Evolutionary conservation across 2,797 vertebrate species (phyloP).

Genomic region (Mus caroli): DNA sequence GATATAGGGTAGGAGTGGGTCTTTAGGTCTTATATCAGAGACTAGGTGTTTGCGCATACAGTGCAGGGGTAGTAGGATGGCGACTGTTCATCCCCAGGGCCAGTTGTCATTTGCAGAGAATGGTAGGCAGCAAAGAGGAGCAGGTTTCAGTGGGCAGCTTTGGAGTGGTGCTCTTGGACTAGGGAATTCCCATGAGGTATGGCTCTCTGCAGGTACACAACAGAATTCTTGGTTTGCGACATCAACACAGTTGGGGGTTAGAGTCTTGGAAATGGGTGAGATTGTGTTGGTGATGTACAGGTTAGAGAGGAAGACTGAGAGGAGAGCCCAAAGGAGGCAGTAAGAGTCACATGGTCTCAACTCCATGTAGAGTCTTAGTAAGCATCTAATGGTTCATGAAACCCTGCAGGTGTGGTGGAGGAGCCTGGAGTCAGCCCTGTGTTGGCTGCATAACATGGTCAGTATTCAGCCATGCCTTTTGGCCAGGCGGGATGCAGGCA

Average conservation of each 20-base stretch:
- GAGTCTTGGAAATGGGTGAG: not conserved
- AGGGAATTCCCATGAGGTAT: not conserved
- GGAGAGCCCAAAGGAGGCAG: not conserved
- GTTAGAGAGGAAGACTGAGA: not conserved
- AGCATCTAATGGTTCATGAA: not conserved
- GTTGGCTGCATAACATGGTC: not conserved
- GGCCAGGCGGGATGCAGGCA: not conserved
- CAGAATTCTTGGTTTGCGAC: not conserved
- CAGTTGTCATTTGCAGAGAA: not conserved
- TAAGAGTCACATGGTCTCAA: not conserved
- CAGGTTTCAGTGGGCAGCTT: not conserved
- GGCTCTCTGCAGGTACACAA: not conserved
- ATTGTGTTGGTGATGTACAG: conserved; percentile 10
- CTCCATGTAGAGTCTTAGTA: not conserved
- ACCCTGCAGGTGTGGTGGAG: not conserved
- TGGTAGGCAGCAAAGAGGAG: not conserved
- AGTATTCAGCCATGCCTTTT: not conserved
- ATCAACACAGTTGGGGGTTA: not conserved
- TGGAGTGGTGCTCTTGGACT: not conserved
- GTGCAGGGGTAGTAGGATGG: not conserved
- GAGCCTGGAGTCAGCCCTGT: not conserved
- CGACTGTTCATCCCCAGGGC: not conserved
- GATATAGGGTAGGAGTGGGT: not conserved
- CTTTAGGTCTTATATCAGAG: not conserved
- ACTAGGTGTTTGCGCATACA: not conserved